Evolutionary conservation across 2,888 invertebrate species (phyloP), one percentile per base, ranked within the genome.

Genomic region (Folsomia manolachei): DNA sequence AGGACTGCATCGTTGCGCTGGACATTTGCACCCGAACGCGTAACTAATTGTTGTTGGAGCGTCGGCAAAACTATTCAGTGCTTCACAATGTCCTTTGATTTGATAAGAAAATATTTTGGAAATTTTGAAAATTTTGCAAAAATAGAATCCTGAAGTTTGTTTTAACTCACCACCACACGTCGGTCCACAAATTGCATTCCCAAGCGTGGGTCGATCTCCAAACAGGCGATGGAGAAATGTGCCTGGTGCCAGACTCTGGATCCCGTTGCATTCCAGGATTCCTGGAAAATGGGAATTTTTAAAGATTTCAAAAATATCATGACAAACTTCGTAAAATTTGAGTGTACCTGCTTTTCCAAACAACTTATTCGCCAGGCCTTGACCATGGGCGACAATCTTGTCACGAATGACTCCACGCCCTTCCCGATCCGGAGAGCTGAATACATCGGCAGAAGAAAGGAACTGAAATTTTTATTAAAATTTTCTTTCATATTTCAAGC

Each of bases 101-200:
- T n/a, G n/a, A n/a, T n/a, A n/a, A 14, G 39, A 14, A 39, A 39
- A 39, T 39, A 39, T 9, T 39, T 14, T 9, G 39, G 14, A 4
- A 39, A 39, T 39, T 39, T 39, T 9, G 39, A 39, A 4, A 39
- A 39, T 39, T 39, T 39, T 39, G 14, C 39, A 39, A 39, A 39
- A 39, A 39, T 39, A 39, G 39, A n/a, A n/a, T 39, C 39, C 4
- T 14, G 39, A 39, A 39, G 4, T 39, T 9, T 39, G 14, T 39
- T 14, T 39, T n/a, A n/a, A n/a, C n/a, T n/a, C 9, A 66, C 65
- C 65, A 23, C 65, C 65, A 52, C 65, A 66, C 19, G 65, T 66
- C 23, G 51, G 51, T 66, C 24, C 19, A 23, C 65, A 66, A 4
- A 66, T 39, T 39, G 39, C 39, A 39, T 39, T 39, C 14, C 39